Conservation (phyloP, 2,888 invertebrate genomes). For the Thalpophila matura region DNA sequence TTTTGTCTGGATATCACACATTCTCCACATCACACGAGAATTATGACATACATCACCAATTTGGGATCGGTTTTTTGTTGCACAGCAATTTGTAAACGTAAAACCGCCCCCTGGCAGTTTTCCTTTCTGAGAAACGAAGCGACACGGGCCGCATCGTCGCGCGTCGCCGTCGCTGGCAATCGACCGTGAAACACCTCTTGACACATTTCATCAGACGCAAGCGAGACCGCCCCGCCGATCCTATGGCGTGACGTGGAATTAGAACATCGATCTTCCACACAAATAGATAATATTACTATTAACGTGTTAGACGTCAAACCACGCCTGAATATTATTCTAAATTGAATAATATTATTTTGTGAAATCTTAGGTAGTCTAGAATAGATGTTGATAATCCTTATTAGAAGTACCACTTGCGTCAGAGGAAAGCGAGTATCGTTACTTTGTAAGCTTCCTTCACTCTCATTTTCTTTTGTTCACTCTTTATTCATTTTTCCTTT, state of each 20-base stretch:
- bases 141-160: slow-evolving; percentile 55
- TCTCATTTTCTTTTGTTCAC: not conserved
- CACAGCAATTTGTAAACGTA: slow-evolving; percentile 60
- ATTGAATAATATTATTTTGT: slow-evolving; percentile 36
- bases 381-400: slow-evolving; percentile 36
- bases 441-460: slow-evolving; percentile 5
- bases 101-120: slow-evolving; percentile 59
- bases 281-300: slow-evolving; percentile 68
- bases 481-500: not conserved
- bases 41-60: slow-evolving; percentile 26
- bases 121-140: slow-evolving; percentile 67
- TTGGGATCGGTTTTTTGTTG: slow-evolving; percentile 49
- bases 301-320: slow-evolving; percentile 43
- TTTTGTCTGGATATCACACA: not conserved
- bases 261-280: slow-evolving; percentile 72
- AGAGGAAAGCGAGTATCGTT: slow-evolving; percentile 3
- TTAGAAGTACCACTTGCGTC: slow-evolving; percentile 6
- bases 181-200: slow-evolving; percentile 87
- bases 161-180: slow-evolving; percentile 75
- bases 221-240: slow-evolving; percentile 67
- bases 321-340: slow-evolving; percentile 34
- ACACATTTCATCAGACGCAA: slow-evolving; percentile 86
- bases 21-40: slow-evolving; percentile 1
- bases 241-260: slow-evolving; percentile 76
- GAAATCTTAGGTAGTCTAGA: slow-evolving; percentile 43